phyloP scores from a whole-genome alignment of 1,140 invertebrate genomes.

The Drosophila subobscura region DNA sequence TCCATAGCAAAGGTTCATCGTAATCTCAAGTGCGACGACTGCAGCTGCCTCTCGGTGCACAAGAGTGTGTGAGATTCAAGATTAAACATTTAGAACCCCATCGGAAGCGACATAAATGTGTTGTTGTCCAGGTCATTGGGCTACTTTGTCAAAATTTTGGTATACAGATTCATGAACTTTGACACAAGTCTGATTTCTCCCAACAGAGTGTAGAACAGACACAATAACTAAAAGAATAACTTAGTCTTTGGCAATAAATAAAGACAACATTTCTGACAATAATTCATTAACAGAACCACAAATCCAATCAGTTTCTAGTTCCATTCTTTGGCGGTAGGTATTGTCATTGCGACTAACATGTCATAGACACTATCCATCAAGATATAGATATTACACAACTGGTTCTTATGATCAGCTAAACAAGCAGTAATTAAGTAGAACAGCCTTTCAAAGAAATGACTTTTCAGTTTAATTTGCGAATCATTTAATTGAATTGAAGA shows the following conservation, averaged over 20 bases:
- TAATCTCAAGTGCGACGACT: conserved; percentile 10
- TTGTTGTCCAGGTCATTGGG: not conserved
- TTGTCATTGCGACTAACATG: conserved; percentile 3
- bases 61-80: too few relatives aligned
- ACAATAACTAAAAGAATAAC: too few relatives aligned
- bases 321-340: not conserved
- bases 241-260: not conserved
- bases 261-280: not conserved
- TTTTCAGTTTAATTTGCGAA: not conserved
- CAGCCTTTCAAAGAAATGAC: not conserved
- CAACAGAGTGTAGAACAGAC: too few relatives aligned
- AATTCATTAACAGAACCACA: not conserved
- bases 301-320: not conserved
- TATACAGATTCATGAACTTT: too few relatives aligned
- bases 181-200: too few relatives aligned
- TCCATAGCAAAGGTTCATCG: not conserved
- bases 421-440: conserved; percentile 20
- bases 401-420: conserved; percentile 20
- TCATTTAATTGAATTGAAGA: too few relatives aligned
- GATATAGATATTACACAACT: conserved; percentile 18
- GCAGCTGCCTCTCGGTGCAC: not conserved
- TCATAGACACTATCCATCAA: not conserved
- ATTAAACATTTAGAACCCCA: too few relatives aligned
- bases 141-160: not conserved
- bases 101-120: too few relatives aligned